These are phyloP conservation scores for Colletes gigas DNA, from an alignment of 1,140 invertebrate species.

Conservation along the genomic window DNA sequence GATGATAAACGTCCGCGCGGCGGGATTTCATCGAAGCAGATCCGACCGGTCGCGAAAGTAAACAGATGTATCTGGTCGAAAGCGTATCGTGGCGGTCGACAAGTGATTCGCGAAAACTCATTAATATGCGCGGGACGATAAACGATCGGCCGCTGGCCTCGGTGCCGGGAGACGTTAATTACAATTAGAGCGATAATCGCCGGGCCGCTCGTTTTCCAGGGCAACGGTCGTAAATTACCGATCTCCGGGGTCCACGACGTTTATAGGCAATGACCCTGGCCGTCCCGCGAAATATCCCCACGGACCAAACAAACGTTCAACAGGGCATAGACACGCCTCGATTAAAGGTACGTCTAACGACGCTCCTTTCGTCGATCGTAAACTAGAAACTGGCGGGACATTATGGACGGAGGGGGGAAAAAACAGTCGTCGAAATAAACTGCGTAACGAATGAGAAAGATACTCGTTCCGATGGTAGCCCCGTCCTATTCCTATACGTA, in stretches of 20 bases:
- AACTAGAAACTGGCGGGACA: conserved; percentile 24
- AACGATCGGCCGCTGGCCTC: conserved; percentile 37
- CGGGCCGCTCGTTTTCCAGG: conserved; percentile 49
- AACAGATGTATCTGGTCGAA: conserved; percentile 42
- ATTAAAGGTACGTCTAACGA: conserved; percentile 39
- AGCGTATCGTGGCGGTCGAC: conserved; percentile 31
- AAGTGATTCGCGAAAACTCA: conserved; percentile 48
- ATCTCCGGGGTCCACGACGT: conserved; percentile 42
- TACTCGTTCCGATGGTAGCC: conserved; percentile 6
- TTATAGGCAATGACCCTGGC: conserved; percentile 50
- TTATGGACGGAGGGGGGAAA: background rate
- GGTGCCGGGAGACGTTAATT: conserved; percentile 55
- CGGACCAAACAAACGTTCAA: background rate
- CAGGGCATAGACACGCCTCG: conserved; percentile 1
- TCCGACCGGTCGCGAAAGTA: background rate
- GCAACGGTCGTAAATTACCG: conserved; percentile 49
- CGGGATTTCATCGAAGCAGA: too few species aligned
- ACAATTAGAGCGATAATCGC: conserved; percentile 64
- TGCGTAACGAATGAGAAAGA: conserved; percentile 16
- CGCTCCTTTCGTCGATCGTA: conserved; percentile 32
- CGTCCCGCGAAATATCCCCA: conserved; percentile 39
- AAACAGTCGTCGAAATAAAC: conserved; percentile 17
- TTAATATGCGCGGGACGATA: conserved; percentile 55
- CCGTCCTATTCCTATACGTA: conserved; percentile 9
- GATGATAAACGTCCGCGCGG: too few species aligned